A percentile compares a stretch with the other conserved stretches of the same genome.
phyloP scores from a whole-genome alignment of 2,113 vertebrate species.

The Oxyruncus cristatus region DNA sequence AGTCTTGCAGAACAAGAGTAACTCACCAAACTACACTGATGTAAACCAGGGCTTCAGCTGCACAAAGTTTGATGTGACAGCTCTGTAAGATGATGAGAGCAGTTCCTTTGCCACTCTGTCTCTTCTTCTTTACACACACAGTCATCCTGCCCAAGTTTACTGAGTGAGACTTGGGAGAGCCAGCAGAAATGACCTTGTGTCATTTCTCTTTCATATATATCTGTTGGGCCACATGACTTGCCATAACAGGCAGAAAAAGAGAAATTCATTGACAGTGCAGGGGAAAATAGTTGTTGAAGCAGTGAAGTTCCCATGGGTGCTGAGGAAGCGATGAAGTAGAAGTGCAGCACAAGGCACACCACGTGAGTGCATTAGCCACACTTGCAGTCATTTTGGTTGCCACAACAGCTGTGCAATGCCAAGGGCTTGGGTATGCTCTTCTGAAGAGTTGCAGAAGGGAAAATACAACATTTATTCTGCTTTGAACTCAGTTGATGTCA shows the following conservation, averaged over 20 bases:
- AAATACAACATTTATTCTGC: background rate
- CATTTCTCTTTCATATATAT: background rate
- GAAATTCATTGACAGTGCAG: background rate
- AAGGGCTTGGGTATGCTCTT: background rate
- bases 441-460: background rate
- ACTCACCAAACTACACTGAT: background rate
- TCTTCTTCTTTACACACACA: background rate
- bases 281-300: background rate
- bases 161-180: background rate
- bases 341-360: background rate
- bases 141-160: background rate
- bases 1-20: background rate
- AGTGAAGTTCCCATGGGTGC: background rate
- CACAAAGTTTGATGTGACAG: background rate
- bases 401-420: background rate
- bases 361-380: background rate
- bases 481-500: background rate
- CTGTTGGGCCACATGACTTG: background rate
- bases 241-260: slow-evolving; percentile 23
- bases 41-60: background rate
- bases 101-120: background rate
- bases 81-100: background rate
- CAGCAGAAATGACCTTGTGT: background rate
- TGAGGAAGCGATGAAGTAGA: background rate
- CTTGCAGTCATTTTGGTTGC: background rate